Evolutionary conservation across 2,797 vertebrate species (phyloP).

Genomic region (Sphenopsis melanotis): DNA sequence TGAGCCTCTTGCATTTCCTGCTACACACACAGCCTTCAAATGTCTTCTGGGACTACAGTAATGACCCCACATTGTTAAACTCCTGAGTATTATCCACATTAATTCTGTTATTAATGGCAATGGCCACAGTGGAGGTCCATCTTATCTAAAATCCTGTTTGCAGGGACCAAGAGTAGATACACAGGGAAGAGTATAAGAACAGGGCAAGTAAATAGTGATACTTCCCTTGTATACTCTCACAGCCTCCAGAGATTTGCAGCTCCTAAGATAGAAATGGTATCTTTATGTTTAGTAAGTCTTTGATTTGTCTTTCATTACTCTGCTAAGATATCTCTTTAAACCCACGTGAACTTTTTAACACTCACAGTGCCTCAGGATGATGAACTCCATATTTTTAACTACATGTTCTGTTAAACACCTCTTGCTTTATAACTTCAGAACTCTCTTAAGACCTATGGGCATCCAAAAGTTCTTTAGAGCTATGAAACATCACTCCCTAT

Average conservation of each 20-base stretch:
- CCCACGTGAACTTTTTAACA: not conserved
- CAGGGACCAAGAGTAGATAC: not conserved
- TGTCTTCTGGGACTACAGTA: not conserved
- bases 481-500: not conserved
- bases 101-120: not conserved
- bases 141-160: not conserved
- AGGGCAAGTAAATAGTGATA: slow-evolving; percentile 48
- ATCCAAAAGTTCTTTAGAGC: not conserved
- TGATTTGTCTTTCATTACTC: slow-evolving; percentile 1
- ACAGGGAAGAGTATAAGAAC: slow-evolving; percentile 10
- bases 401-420: not conserved
- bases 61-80: not conserved
- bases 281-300: slow-evolving; percentile 54
- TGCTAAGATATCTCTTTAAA: not conserved
- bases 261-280: slow-evolving; percentile 65
- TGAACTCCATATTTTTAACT: not conserved
- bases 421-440: not conserved
- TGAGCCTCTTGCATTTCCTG: not conserved
- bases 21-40: not conserved
- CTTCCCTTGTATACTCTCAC: slow-evolving; percentile 62
- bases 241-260: slow-evolving; percentile 64
- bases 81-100: not conserved
- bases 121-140: not conserved
- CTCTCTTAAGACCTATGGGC: not conserved
- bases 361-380: not conserved